These are phyloP conservation scores for Larimichthys crocea DNA, from an alignment of 2,113 vertebrate species.

Conservation along the genomic window DNA sequence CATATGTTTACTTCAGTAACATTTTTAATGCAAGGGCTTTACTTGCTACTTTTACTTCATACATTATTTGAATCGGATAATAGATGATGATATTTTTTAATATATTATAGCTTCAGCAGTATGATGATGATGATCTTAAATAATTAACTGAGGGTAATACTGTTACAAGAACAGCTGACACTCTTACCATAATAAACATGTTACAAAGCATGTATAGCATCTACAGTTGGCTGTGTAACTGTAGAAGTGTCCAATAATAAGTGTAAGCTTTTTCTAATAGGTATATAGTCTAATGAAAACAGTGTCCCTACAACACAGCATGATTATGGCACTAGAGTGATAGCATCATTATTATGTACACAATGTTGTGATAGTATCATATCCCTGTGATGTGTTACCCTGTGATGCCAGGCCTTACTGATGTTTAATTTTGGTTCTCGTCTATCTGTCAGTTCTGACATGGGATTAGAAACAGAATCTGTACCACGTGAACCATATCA, in stretches of 20 bases:
- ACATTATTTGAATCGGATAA: background rate
- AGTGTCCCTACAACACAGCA: background rate
- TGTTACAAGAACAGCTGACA: too few relatives aligned
- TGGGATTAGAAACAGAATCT: constrained; percentile 65
- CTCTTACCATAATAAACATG: background rate
- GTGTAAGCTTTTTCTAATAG: background rate
- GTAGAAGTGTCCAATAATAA: background rate
- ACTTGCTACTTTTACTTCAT: background rate
- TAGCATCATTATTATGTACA: background rate
- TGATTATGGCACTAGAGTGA: background rate
- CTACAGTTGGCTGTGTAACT: background rate
- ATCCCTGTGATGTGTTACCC: background rate
- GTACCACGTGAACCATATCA: constrained; percentile 54
- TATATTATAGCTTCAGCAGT: background rate
- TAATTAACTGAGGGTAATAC: background rate
- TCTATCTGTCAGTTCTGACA: constrained; percentile 37
- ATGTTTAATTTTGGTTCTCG: constrained; percentile 43
- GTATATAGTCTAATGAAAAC: background rate
- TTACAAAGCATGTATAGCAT: background rate
- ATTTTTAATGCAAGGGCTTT: background rate
- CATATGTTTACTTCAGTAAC: background rate
- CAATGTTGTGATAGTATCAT: constrained; percentile 8
- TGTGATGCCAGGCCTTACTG: background rate
- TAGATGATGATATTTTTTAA: background rate
- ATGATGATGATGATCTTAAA: background rate